phyloP scores from a whole-genome alignment of 2,888 invertebrate species.

The Sphaeridia pumilis region DNA sequence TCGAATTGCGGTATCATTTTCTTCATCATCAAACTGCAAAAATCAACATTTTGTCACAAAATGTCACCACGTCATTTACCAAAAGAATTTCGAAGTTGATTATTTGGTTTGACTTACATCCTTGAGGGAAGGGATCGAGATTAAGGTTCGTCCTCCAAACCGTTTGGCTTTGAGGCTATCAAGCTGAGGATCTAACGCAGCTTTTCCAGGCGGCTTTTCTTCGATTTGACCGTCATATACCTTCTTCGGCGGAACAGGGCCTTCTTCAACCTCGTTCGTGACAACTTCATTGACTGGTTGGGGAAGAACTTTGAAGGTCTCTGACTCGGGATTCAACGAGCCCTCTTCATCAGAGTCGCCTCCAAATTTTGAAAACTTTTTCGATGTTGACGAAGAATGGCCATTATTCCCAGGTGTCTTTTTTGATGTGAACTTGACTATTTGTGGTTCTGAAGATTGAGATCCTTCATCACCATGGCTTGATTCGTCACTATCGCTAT shows the following conservation, averaged over 20 bases:
- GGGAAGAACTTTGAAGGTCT: slow-evolving; percentile 5
- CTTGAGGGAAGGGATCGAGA: slow-evolving; percentile 55
- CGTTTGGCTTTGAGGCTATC: slow-evolving; percentile 8
- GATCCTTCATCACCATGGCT: slow-evolving; percentile 4
- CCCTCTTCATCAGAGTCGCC: background rate
- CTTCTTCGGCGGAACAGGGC: slow-evolving; percentile 33
- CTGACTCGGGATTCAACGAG: too few species aligned
- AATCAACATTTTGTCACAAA: slow-evolving; percentile 8
- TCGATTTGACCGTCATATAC: slow-evolving; percentile 28
- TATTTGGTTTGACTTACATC: slow-evolving; percentile 43
- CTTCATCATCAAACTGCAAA: slow-evolving; percentile 51
- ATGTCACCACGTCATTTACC: background rate
- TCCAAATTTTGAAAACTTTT: background rate
- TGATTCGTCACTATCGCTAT: slow-evolving; percentile 4
- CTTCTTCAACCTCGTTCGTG: slow-evolving; percentile 18
- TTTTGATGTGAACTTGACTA: background rate
- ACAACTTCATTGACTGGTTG: background rate
- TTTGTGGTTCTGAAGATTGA: background rate
- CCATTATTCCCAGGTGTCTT: background rate
- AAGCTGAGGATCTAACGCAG: background rate
- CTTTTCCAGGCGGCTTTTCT: slow-evolving; percentile 18
- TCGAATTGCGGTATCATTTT: slow-evolving; percentile 39
- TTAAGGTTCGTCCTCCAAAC: slow-evolving; percentile 46
- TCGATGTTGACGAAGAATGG: background rate
- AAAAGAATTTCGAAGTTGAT: background rate